Percentiles rank a stretch among this genome's conserved stretches.
Evolutionary conservation across 1,140 invertebrate genomes (phyloP).

Genomic region (Drosophila insularis): DNA sequence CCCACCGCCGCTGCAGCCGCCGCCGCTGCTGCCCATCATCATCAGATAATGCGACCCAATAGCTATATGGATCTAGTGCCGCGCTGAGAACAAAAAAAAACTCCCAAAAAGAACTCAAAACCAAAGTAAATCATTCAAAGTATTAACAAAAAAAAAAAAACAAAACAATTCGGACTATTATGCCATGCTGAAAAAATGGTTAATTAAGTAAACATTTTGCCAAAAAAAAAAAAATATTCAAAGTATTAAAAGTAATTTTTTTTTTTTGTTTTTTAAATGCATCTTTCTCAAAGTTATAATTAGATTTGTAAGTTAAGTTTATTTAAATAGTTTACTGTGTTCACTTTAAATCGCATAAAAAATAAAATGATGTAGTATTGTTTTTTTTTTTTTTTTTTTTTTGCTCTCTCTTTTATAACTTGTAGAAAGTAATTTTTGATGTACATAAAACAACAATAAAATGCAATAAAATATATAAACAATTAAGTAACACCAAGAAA

Average conservation of each 20-base stretch:
- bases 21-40: constrained; percentile 60
- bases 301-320: not conserved
- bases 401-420: constrained; percentile 9
- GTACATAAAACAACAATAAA: constrained; percentile 24
- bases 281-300: not conserved
- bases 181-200: no score
- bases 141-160: constrained; percentile 42
- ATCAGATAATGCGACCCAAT: constrained; percentile 80
- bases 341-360: not conserved
- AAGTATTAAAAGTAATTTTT: constrained; percentile 73
- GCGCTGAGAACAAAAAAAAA: constrained; percentile 35
- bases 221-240: not conserved
- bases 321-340: constrained; percentile 1
- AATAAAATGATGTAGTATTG: not conserved
- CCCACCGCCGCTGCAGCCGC: constrained; percentile 3
- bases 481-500: not conserved
- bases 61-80: constrained; percentile 81
- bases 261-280: not conserved
- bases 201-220: constrained; percentile 8
- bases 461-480: constrained; percentile 14
- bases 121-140: constrained; percentile 15
- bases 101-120: constrained; percentile 18
- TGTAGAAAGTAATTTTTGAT: constrained; percentile 35
- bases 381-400: constrained; percentile 39
- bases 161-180: constrained; percentile 21